Base-by-base conservation (phyloP, 1,140 invertebrate genomes). In the Lutraria rhynchaena region DNA sequence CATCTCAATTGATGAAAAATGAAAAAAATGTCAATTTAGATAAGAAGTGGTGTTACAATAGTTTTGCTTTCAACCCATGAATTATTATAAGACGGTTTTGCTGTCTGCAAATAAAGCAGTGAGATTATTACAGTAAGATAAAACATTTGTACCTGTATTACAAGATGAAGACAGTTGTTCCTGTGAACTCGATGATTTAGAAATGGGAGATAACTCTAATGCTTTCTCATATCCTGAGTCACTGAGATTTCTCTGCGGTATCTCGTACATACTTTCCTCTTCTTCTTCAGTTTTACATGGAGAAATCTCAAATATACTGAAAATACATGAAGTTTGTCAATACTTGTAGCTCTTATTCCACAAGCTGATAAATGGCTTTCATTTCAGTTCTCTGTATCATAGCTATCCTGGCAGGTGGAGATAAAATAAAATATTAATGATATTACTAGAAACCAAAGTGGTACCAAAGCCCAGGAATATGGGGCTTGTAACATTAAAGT, bases 211-310 rank as follows among this genome's bases (percentile, higher is more conserved):
- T 11, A 81, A 60, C 33, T 81, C 78, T 24, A 35, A 5, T 33
- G 78, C 70, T 33, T 81, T 81, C 33, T 81, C 78, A 41, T 81
- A 81, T 31, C 78, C 78, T 15, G 78, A 81, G 70, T 81, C 78
- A 37, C 69, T 65, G 24, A 41, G 46, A 37, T 53, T 55, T n/a
- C 49, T 61, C 29, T 71, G 55, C 11, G 78, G 78, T 15, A 81
- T 65, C 31, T 81, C 78, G 53, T 81, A 81, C 57, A 81, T 61
- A 31, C 69, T 73, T 19, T 81, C 78, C n/a, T n/a, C n/a, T 46
- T 81, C 78, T 0, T 80, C 76, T 11, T 81, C 78, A 3, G 17
- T 37, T 35, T 67, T 67, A 9, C 37, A 31, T 4, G 44, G 3
- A n/a, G 41, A 27, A 15, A 51, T 29, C n/a, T 49, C 63, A 49